phyloP scores from a whole-genome alignment of 2,888 invertebrate genomes.

The Megalurothrips usitatus region DNA sequence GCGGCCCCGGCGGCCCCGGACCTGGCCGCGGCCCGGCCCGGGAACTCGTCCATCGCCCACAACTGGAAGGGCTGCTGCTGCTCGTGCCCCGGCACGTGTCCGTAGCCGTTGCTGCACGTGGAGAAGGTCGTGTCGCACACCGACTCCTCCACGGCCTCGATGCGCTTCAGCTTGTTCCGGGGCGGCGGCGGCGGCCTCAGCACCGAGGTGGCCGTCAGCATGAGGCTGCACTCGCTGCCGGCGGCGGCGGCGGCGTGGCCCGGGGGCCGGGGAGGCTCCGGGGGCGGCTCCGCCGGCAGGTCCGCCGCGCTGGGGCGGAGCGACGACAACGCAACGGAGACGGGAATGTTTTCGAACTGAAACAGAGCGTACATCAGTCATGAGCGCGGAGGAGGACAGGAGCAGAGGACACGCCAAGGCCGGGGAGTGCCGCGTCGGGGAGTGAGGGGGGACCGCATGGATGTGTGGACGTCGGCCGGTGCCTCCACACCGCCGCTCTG shows the following conservation, averaged over 20 bases:
- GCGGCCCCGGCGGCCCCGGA: background rate
- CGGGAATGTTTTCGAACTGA: background rate
- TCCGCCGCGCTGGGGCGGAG: background rate
- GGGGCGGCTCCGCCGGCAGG: background rate
- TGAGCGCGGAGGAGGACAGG: background rate
- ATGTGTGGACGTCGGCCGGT: too few relatives aligned
- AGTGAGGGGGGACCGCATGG: too few relatives aligned
- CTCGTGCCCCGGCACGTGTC: background rate
- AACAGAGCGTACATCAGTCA: background rate
- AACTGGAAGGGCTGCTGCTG: background rate
- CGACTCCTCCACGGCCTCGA: background rate
- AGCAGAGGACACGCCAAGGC: background rate
- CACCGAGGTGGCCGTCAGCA: background rate
- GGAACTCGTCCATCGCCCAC: background rate
- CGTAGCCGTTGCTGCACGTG: background rate
- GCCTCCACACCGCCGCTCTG: too few relatives aligned
- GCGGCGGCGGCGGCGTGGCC: background rate
- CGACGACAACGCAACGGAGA: background rate
- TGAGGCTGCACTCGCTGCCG: background rate
- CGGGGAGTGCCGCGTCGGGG: background rate
- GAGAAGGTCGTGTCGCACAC: conserved; percentile 19
- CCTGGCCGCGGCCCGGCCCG: background rate
- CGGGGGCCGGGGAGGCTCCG: background rate
- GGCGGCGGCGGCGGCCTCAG: background rate
- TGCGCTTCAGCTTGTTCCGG: conserved; percentile 4